Percentiles rank a stretch among this genome's conserved stretches.
phyloP scores from a whole-genome alignment of 2,797 vertebrate genomes.

The Allochrocebus solatus region DNA sequence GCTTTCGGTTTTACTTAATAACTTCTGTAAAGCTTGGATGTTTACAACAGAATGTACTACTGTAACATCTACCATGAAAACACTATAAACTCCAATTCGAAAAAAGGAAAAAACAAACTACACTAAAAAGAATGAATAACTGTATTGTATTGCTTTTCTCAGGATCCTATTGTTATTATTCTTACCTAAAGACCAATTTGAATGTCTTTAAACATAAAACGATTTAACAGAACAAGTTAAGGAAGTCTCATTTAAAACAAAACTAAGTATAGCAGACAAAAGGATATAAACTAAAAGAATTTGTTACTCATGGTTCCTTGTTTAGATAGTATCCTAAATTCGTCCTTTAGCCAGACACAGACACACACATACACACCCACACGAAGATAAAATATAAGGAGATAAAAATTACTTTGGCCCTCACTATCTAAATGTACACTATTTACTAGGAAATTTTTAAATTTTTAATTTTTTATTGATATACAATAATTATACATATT shows the following conservation, averaged over 20 bases:
- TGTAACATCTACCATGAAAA: background rate
- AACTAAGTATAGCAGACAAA: background rate
- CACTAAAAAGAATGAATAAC: conserved; percentile 20
- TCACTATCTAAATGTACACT: background rate
- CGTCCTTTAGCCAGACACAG: background rate
- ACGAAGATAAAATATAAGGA: background rate
- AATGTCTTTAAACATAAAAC: conserved; percentile 19
- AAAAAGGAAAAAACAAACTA: background rate
- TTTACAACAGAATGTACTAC: background rate
- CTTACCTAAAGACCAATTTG: background rate
- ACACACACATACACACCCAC: no score
- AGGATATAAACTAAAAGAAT: background rate
- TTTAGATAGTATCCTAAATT: conserved; percentile 5
- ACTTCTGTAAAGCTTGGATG: background rate
- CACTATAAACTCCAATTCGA: background rate
- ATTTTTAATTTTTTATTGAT: background rate
- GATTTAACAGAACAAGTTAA: background rate
- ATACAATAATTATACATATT: background rate
- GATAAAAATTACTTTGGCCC: conserved; percentile 15
- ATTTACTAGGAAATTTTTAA: background rate
- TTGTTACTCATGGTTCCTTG: background rate
- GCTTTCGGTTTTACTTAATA: background rate
- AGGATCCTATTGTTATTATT: background rate
- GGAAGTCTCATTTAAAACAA: conserved; percentile 19
- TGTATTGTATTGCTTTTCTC: background rate